Evolutionary conservation across 2,113 vertebrate genomes (phyloP), one percentile per base, ranked within the genome.

Genomic region (Mustela lutreola): DNA sequence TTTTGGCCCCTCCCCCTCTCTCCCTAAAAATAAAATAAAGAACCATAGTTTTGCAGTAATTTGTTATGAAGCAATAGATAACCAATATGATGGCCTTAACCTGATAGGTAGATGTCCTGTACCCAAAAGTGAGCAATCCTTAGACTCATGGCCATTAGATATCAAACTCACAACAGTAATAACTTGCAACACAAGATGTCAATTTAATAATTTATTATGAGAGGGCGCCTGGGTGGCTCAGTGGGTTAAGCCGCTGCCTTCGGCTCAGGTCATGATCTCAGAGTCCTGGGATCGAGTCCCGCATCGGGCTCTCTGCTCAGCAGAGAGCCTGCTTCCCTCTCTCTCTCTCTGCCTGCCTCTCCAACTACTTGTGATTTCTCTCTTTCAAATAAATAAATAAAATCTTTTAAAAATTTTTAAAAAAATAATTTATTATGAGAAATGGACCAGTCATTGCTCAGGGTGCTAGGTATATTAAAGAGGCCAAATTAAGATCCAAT

Each of bases 381-480:
- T 39, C 39, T 39, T 3, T 39, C 39, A 39, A 39, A 39, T 39
- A 39, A 39, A 39, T 39, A 39, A 39, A 39, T 39, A 39, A 39
- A 39, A 39, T 39, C 39, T 39, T 39, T 39, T 3, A 39, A 39
- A 39, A 39, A 39, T 3, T 3, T 3, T 39, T 3, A 39, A 39
- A 39, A 3, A 39, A 73, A 76, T 85, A 88, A 96, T 79, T 96
- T 82, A 63, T 39, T 82, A 12, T 65, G 10, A 18, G 67, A 83
- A 87, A 28, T 89, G 8, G 26, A 65, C 31, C 11, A 50, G 85
- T 53, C 36, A 93, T 60, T 92, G 36, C 60, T 83, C 39, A 65
- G 36, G 95, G 89, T 93, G 22, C 19, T 93, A 76, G 89, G 36
- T 70, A 24, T 2, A 62, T 76, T 89, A 63, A 84, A 96, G 31